Evolutionary conservation across 2,888 invertebrate genomes (phyloP), one percentile per base, ranked within the genome.

Genomic region (Drosophila anomelani): DNA sequence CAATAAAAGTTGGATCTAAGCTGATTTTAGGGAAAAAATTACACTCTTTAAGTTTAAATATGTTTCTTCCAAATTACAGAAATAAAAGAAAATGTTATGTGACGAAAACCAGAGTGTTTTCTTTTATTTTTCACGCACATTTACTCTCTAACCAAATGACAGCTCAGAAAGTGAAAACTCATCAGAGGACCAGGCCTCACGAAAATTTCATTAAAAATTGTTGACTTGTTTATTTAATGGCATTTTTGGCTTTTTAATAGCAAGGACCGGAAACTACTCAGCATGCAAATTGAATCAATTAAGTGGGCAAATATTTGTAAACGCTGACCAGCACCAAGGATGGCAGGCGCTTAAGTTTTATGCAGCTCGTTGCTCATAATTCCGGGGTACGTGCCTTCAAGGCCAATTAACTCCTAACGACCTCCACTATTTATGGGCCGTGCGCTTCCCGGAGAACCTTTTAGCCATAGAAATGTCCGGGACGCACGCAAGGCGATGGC

Each of bases 401-500:
- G 72, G 75, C 75, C 72, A 72, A 74, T 74, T 72, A 57, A 72
- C 64, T 64, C 54, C 54, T 17, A 69, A 58, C 46, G 41, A 59
- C 32, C 59, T 43, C 10, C 47, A 56, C 74, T 75, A 80, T 73
- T 77, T 77, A 58, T 69, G 77, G 54, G 51, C 74, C 77, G 29
- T 64, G 46, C 51, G 29, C 23, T 51, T 43, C 58, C 47, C 36
- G n/a, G 26, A 15, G 54, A 59, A 49, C 70, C 57, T 58, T 49
- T 59, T 63, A 75, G 41, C 72, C 66, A 53, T 71, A 20, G 23
- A 55, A 75, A 86, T 78, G 73, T 23, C 49, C 46, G 34, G 17
- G 59, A n/a, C 71, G 55, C 81, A 81, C 81, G 87, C 78, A 70
- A 86, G 20, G 47, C 64, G 46, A 60, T 59, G 68, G 72, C 39